A percentile compares a stretch with the other conserved stretches of the same genome.
Evolutionary conservation across 2,888 invertebrate species (phyloP).

Genomic region (Callinectes sapidus): DNA sequence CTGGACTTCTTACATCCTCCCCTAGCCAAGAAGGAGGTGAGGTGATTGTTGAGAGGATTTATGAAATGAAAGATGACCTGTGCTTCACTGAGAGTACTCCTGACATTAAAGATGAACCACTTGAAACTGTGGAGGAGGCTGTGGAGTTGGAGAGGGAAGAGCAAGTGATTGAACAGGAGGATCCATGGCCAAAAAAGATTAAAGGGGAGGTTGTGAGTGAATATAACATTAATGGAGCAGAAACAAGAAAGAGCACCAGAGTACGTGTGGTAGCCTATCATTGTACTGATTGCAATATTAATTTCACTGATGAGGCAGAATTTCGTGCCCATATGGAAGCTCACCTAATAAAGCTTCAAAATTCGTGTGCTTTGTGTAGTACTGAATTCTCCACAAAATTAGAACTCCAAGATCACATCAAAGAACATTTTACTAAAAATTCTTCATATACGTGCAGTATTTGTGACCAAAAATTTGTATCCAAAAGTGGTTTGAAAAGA

Average conservation of each 20-base stretch:
- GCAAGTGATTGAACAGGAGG: slow-evolving; percentile 53
- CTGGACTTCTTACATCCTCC: slow-evolving; percentile 57
- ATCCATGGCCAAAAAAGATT: slow-evolving; percentile 44
- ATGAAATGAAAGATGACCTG: slow-evolving; percentile 69
- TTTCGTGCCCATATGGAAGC: slow-evolving; percentile 71
- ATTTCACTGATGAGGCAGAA: slow-evolving; percentile 64
- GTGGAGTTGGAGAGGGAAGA: slow-evolving; percentile 53
- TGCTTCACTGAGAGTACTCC: slow-evolving; percentile 57
- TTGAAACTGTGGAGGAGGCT: slow-evolving; percentile 61
- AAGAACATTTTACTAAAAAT: slow-evolving; percentile 70
- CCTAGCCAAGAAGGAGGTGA: slow-evolving; percentile 66
- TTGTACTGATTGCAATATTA: slow-evolving; percentile 67
- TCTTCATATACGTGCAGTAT: slow-evolving; percentile 60
- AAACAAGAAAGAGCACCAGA: slow-evolving; percentile 53
- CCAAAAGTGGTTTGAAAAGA: slow-evolving; percentile 67
- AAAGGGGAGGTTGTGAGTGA: slow-evolving; percentile 54
- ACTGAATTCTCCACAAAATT: slow-evolving; percentile 68
- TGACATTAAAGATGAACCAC: slow-evolving; percentile 62
- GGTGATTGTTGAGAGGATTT: slow-evolving; percentile 68
- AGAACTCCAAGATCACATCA: slow-evolving; percentile 71
- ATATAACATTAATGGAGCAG: slow-evolving; percentile 29
- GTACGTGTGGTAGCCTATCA: slow-evolving; percentile 65
- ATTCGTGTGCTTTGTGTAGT: slow-evolving; percentile 71
- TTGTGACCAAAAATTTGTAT: slow-evolving; percentile 69
- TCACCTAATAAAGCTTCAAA: slow-evolving; percentile 69